phyloP scores from a whole-genome alignment of 2,888 invertebrate species.

The Ormia ochracea region DNA sequence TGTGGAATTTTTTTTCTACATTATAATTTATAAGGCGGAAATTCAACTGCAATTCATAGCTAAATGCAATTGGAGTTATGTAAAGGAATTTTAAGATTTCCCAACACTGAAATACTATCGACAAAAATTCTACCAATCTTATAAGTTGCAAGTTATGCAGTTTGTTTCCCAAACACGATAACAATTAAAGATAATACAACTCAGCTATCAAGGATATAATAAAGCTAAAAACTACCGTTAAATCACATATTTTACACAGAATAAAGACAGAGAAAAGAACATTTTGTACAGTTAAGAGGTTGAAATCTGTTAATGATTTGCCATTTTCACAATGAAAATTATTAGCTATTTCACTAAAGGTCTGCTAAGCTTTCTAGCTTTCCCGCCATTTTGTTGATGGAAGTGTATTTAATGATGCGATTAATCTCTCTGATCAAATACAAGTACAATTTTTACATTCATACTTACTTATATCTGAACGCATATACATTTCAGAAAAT shows the following conservation, averaged over 20 bases:
- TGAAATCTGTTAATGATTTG: slow-evolving; percentile 50
- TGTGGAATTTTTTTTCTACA: no score
- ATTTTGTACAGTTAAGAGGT: neutral
- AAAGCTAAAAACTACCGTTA: slow-evolving; percentile 39
- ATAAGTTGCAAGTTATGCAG: no score
- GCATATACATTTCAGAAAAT: slow-evolving; percentile 9
- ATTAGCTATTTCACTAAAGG: slow-evolving; percentile 19
- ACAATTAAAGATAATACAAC: neutral
- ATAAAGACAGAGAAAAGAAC: neutral
- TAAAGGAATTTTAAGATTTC: no score
- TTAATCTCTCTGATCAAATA: slow-evolving; percentile 19
- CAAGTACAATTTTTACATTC: neutral
- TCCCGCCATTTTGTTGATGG: neutral
- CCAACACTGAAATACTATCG: no score
- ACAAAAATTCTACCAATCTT: no score
- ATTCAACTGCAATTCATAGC: no score
- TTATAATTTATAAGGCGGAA: no score
- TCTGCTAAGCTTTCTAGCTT: neutral
- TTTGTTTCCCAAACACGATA: no score
- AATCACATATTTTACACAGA: slow-evolving; percentile 48
- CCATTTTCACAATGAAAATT: slow-evolving; percentile 38
- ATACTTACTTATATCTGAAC: neutral
- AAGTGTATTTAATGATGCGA: neutral
- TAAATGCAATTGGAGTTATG: no score
- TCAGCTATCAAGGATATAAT: slow-evolving; percentile 8